These are phyloP conservation scores for Eupeodes latifasciatus DNA, from an alignment of 2,888 invertebrate genomes.

Conservation along the genomic window DNA sequence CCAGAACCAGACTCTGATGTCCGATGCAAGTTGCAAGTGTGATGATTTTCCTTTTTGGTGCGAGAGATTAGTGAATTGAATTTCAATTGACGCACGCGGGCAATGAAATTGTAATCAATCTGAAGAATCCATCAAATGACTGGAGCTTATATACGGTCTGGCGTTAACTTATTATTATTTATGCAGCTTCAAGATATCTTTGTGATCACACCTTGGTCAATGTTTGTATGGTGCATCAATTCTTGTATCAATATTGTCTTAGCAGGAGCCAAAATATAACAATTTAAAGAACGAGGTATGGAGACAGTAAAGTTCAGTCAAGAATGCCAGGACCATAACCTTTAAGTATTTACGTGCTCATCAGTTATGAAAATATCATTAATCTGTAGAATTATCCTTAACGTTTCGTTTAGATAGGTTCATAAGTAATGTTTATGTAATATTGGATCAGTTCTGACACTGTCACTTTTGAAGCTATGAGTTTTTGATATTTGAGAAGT, in stretches of 20 bases:
- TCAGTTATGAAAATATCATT: constrained; percentile 73
- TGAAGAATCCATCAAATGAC: constrained; percentile 73
- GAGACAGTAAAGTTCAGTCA: constrained; percentile 18
- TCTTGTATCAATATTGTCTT: constrained; percentile 13
- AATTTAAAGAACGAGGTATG: neutral
- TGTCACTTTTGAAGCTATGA: too few relatives aligned
- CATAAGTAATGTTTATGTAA: too few relatives aligned
- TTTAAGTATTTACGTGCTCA: constrained; percentile 70
- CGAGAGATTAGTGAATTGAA: constrained; percentile 71
- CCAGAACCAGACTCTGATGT: neutral
- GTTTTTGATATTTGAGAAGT: too few relatives aligned
- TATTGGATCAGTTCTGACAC: too few relatives aligned
- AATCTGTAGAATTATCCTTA: constrained; percentile 28
- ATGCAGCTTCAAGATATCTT: constrained; percentile 38
- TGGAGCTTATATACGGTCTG: constrained; percentile 63
- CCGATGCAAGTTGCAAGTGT: neutral
- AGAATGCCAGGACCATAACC: constrained; percentile 40
- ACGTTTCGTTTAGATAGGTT: neutral
- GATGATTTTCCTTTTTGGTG: neutral
- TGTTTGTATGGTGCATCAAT: constrained; percentile 11
- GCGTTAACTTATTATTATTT: constrained; percentile 46
- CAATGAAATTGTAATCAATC: constrained; percentile 74
- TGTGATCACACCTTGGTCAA: constrained; percentile 66
- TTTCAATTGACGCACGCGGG: constrained; percentile 52
- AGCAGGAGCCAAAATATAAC: constrained; percentile 53